phyloP scores from a whole-genome alignment of 2,113 vertebrate species.

The Agapornis roseicollis region DNA sequence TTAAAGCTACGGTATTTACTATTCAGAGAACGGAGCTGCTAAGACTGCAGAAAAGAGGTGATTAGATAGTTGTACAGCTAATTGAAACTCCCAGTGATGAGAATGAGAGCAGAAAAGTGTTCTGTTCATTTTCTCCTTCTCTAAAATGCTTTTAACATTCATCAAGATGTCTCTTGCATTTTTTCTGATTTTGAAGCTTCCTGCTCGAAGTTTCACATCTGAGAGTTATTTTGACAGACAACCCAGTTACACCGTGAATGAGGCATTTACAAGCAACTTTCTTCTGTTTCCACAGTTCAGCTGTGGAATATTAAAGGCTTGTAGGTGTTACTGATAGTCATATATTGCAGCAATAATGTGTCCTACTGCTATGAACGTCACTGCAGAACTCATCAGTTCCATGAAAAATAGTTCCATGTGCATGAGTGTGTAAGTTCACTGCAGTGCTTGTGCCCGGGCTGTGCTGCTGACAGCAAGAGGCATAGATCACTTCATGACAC shows the following conservation, averaged over 20 bases:
- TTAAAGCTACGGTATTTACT: background rate
- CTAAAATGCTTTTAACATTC: background rate
- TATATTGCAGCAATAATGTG: background rate
- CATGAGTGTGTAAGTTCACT: background rate
- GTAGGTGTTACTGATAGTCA: slow-evolving; percentile 23
- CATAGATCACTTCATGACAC: background rate
- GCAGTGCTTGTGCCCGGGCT: background rate
- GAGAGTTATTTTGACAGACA: slow-evolving; percentile 5
- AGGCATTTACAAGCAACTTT: slow-evolving; percentile 23
- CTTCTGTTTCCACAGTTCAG: slow-evolving; percentile 3
- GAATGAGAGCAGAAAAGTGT: background rate
- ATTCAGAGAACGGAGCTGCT: background rate
- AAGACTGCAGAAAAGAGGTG: background rate
- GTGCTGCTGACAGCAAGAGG: background rate
- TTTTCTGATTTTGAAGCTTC: background rate
- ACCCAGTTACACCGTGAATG: background rate
- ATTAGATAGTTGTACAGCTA: background rate
- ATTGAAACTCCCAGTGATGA: background rate
- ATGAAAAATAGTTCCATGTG: background rate
- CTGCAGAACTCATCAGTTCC: background rate
- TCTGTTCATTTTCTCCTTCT: background rate
- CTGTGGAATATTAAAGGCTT: slow-evolving; percentile 28
- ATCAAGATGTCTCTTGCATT: background rate
- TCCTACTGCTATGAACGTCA: background rate
- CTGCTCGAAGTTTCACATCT: background rate